Base-by-base conservation (phyloP, 2,888 invertebrate genomes). In the Phragmatobia fuliginosa region DNA sequence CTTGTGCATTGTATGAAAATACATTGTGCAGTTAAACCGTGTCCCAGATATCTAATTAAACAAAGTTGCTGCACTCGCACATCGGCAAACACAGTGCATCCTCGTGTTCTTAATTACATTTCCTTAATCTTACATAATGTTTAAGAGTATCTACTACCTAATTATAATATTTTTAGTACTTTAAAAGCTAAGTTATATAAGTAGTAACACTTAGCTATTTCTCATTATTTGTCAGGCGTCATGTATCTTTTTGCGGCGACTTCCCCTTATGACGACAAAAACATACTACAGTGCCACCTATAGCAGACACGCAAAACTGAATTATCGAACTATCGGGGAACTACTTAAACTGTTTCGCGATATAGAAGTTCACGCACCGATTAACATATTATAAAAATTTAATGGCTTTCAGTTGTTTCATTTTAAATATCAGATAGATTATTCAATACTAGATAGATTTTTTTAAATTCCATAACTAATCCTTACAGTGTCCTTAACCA, bases 101-200 rank as follows among this genome's bases (percentile, higher is more conserved):
- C 10, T 41, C n/a, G 58, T 41, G 36, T 66, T 14, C 59, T 49
- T 45, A 52, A 68, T 41, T 38, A 59, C 33, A 66, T 59, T 68
- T 67, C 71, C 60, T 69, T 65, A 32, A 32, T 18, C 59, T 68
- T 63, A 63, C 33, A 63, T 68, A 68, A 59, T 66, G 21, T 61
- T 67, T 68, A 21, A 56, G 28, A 62, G 31, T 62, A 5, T 56
- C 28, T 36, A 56, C 25, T 10, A 25, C 28, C 49, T 56, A 56
- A 11, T 25, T 10, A 65, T 56, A 65, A 38, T 56, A 10, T 56
- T 38, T 33, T 60, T n/a, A 31, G 21, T 32, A 1, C 63, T 64
- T 60, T 32, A 62, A 45, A 45, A 49, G 25, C 25, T 25, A 5
- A 5, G 25, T 52, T 52, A 52, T 52, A 1, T 52, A 52, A 25